Conservation (phyloP, 2,113 vertebrate genomes). For the Antechinus stuartii region DNA sequence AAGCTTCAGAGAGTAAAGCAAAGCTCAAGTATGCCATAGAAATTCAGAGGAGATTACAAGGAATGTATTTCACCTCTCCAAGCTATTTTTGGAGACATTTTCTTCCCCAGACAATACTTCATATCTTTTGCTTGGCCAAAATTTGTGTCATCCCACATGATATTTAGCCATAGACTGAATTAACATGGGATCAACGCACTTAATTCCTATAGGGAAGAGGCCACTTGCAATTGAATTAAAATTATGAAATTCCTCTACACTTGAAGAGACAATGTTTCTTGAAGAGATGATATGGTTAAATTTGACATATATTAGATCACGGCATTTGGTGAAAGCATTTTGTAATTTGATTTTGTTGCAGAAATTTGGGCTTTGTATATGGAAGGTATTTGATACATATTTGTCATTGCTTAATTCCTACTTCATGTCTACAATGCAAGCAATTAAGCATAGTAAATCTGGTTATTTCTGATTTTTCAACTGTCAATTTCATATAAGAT, state of each 20-base stretch:
- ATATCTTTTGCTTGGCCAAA: background rate
- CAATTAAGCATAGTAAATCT: background rate
- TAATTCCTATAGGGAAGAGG: background rate
- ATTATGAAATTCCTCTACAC: background rate
- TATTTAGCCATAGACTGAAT: background rate
- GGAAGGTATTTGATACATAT: background rate
- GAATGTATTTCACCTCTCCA: background rate
- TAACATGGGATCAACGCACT: background rate
- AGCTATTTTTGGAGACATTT: constrained; percentile 21
- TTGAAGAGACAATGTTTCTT: background rate
- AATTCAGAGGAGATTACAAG: constrained; percentile 6
- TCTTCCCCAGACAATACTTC: background rate
- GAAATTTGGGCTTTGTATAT: background rate
- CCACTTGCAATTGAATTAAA: background rate
- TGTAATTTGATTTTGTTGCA: background rate
- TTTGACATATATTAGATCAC: background rate
- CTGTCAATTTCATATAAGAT: background rate
- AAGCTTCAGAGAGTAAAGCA: constrained; percentile 42
- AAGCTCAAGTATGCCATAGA: background rate
- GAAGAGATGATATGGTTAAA: background rate
- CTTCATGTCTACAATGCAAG: background rate
- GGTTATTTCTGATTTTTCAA: background rate
- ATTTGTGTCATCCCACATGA: background rate
- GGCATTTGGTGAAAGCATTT: background rate
- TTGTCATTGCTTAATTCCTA: background rate